Evolutionary conservation across 2,888 invertebrate species (phyloP).

Genomic region (Cephus sareptanus): DNA sequence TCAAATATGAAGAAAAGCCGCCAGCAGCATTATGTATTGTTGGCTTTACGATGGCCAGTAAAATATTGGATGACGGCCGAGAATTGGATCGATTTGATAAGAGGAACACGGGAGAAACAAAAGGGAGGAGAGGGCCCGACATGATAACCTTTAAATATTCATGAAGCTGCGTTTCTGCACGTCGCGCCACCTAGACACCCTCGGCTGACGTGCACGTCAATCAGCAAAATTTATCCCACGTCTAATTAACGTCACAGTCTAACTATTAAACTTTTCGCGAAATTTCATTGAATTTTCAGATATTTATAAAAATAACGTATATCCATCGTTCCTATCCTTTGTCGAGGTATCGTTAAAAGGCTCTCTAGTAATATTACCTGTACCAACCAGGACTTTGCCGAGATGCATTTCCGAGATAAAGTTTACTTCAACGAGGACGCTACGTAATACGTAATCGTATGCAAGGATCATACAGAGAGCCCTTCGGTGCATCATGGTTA

Average conservation of each 20-base stretch:
- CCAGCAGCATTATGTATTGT: background rate
- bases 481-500: background rate
- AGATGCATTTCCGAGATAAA: background rate
- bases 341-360: background rate
- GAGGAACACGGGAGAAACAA: background rate
- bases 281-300: too few species aligned
- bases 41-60: background rate
- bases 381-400: background rate
- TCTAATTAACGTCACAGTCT: constrained; percentile 33
- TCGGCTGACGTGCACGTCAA: constrained; percentile 34
- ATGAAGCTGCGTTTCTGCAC: background rate
- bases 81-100: background rate
- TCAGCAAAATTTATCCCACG: constrained; percentile 42
- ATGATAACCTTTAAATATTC: background rate
- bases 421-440: background rate
- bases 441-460: background rate
- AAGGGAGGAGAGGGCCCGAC: background rate
- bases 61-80: background rate
- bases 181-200: background rate
- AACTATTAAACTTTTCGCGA: background rate
- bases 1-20: background rate
- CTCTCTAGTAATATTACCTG: background rate
- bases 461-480: background rate
- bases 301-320: background rate
- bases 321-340: background rate